phyloP scores from a whole-genome alignment of 2,113 vertebrate species.

The Gobius niger region DNA sequence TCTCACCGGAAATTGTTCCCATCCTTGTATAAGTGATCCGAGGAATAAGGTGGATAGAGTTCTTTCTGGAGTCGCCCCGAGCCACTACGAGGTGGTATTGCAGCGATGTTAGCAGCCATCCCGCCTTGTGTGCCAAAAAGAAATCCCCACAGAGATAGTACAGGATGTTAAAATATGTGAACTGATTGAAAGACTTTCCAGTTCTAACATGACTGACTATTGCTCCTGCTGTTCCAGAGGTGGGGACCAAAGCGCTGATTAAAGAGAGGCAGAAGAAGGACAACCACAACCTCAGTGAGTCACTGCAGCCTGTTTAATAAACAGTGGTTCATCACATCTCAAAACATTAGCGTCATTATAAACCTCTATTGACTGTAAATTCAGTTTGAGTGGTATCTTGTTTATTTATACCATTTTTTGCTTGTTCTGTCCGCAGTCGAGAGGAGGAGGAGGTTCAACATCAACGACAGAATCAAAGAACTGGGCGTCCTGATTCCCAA shows the following conservation, averaged over 20 bases:
- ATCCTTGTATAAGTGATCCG: too few species aligned
- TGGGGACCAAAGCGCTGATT: slow-evolving; percentile 81
- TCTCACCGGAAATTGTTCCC: too few species aligned
- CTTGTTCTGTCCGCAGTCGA: slow-evolving; percentile 75
- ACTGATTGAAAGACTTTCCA: too few species aligned
- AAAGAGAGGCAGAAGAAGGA: slow-evolving; percentile 92
- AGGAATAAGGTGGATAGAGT: too few species aligned
- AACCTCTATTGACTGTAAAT: background rate
- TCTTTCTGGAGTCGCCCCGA: too few species aligned
- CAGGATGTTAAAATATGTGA: too few species aligned
- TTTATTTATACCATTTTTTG: background rate
- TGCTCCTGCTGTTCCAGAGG: slow-evolving; percentile 67
- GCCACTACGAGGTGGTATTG: too few species aligned
- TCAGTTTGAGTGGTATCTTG: background rate
- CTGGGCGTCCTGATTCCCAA: slow-evolving; percentile 86
- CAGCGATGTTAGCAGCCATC: too few species aligned
- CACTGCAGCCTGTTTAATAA: background rate
- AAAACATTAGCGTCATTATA: too few species aligned
- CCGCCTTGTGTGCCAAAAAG: too few species aligned
- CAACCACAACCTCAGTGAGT: slow-evolving; percentile 91
- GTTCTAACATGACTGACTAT: too few species aligned
- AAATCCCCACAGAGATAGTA: too few species aligned
- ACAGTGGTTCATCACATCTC: background rate
- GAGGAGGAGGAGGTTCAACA: slow-evolving; percentile 88
- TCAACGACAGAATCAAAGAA: slow-evolving; percentile 91